These are phyloP conservation scores for Lucifuga dentata DNA, from an alignment of 2,113 vertebrate species.

Conservation along the genomic window DNA sequence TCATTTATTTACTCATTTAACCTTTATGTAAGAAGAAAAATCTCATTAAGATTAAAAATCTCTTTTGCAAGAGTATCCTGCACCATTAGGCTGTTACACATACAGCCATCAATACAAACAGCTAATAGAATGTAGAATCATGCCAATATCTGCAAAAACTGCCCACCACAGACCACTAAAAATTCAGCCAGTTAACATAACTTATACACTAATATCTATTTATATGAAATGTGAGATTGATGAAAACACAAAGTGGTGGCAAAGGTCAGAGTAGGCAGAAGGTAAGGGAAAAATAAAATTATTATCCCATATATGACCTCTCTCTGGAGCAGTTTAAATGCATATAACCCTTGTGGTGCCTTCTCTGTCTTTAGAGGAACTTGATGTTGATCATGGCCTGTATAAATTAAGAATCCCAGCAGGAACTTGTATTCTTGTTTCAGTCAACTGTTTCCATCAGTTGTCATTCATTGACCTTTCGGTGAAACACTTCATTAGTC, in stretches of 20 bases:
- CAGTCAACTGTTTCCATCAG: slow-evolving; percentile 51
- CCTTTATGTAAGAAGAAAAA: too few species aligned
- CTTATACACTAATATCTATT: neutral
- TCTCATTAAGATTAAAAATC: too few species aligned
- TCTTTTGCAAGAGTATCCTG: too few species aligned
- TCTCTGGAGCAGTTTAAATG: slow-evolving; percentile 1
- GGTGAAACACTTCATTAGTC: slow-evolving; percentile 45
- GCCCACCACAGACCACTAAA: neutral
- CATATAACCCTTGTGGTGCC: neutral
- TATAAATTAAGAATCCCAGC: slow-evolving; percentile 32
- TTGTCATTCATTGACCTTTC: slow-evolving; percentile 25
- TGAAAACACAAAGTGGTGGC: slow-evolving; percentile 5
- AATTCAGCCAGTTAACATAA: neutral
- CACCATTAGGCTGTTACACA: too few species aligned
- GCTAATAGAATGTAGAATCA: rapidly evolving
- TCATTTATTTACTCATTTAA: too few species aligned
- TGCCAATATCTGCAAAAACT: neutral
- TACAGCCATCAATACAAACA: neutral
- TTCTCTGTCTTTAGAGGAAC: slow-evolving; percentile 3
- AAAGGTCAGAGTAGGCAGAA: neutral
- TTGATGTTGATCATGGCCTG: slow-evolving; percentile 32
- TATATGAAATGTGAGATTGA: slow-evolving; percentile 3
- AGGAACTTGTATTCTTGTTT: slow-evolving; percentile 55
- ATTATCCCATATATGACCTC: neutral
- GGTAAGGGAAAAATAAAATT: slow-evolving; percentile 1